Evolutionary conservation across 2,797 vertebrate species (phyloP), one percentile per base, ranked within the genome.

Genomic region (Melanotaenia parkinsoni): DNA sequence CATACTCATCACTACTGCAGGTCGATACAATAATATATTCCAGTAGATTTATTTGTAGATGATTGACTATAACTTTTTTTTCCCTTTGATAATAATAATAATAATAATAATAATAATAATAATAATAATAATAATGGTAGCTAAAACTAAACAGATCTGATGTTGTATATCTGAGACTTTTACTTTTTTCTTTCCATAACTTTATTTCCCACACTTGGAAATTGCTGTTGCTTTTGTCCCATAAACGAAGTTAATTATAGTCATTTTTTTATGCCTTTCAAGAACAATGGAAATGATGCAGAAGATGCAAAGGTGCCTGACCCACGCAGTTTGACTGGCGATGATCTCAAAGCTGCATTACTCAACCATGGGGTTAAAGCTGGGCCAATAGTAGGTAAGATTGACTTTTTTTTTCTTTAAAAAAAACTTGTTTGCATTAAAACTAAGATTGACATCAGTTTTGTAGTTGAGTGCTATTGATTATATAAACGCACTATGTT

Each of bases 361-460:
- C 79, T 91, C 8, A 72, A 84, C 73, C 89, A 91, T 26, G 96
- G 96, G 47, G 78, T 95, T 53, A 92, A 92, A 83, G 87, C 93
- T 20, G 96, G 96, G 51, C 96, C 96, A 7, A 93, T 97, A 77
- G 88, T 96, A 13, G 94, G 96, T 97, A 89, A 92, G 92, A 24
- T n/a, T 28, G 1, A 43, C 16, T 37, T 59, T 58, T 51, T 32
- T 28, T 0, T 32, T 3, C 1, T 35, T 6, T 3, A 28, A 28
- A 45, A 78, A 40, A 13, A 3, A 3, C 11, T 45, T 18, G 18
- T 20, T 45, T 20, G 18, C 6, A 45, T 20, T 45, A 45, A n/a
- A n/a, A n/a, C 40, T 4, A 3, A 24, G 47, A 2, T 22, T 45
- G 4, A 58, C 0, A 3, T n/a, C 24, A 26, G 11, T 40, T 57